Conservation (phyloP, 2,113 vertebrate species). For the Galbula dea region DNA sequence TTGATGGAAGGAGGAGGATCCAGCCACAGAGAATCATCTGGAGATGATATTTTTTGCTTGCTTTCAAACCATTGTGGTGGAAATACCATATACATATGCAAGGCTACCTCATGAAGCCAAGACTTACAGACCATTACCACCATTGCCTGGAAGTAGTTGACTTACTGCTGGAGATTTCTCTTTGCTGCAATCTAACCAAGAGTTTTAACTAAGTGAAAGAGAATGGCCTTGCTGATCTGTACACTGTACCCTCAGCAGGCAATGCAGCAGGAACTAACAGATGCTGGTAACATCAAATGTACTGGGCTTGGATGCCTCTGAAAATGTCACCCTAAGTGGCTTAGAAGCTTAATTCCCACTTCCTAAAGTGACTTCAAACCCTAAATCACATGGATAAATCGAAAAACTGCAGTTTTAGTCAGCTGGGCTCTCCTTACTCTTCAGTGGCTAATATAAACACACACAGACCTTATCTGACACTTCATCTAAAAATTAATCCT, state of each 20-base stretch:
- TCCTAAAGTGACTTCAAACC: neutral
- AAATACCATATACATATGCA: neutral
- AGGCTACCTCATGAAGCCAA: neutral
- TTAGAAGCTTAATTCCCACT: neutral
- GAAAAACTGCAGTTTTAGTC: neutral
- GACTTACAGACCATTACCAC: neutral
- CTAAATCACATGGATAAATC: neutral
- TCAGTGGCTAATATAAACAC: constrained; percentile 22
- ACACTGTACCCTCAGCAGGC: neutral
- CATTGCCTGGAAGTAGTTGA: neutral
- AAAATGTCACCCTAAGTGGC: neutral
- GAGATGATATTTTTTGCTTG: neutral
- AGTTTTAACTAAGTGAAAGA: constrained; percentile 1
- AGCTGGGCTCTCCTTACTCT: neutral
- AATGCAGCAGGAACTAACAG: neutral
- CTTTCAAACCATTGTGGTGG: neutral
- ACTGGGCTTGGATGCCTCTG: neutral
- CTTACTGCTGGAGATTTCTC: neutral
- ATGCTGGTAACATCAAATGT: neutral
- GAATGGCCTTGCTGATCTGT: neutral
- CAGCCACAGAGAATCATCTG: neutral
- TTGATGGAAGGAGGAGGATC: neutral
- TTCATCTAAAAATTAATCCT: constrained; percentile 45
- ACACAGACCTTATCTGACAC: neutral
- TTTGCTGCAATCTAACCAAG: neutral